Conservation (phyloP, 2,797 vertebrate genomes). For the Danio albolineatus region DNA sequence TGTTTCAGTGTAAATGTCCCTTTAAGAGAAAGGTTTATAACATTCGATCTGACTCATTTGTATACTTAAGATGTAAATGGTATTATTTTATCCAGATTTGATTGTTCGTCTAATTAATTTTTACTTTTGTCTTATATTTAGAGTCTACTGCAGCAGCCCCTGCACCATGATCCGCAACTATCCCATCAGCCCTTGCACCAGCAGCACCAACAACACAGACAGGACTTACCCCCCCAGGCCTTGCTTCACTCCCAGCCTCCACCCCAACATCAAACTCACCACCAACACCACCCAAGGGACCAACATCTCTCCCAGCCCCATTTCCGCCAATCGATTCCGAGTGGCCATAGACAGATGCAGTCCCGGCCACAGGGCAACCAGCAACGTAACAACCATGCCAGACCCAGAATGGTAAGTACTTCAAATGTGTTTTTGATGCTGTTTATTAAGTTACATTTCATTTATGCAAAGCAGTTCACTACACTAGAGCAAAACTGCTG, state of each 20-base stretch:
- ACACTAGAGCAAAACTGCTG: neutral
- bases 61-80: neutral
- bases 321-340: conserved; percentile 87
- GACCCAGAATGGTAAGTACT: conserved; percentile 86
- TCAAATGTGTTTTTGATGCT: neutral
- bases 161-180: conserved; percentile 77
- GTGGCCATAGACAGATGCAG: conserved; percentile 82
- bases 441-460: neutral
- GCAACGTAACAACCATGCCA: conserved; percentile 79
- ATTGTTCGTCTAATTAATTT: neutral
- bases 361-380: conserved; percentile 83
- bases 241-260: conserved; percentile 71
- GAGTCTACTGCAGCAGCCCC: conserved; percentile 87
- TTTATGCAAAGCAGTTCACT: neutral
- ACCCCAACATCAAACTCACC: conserved; percentile 74
- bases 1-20: neutral
- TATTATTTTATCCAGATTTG: neutral
- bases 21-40: neutral
- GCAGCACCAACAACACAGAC: conserved; percentile 76
- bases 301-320: conserved; percentile 87
- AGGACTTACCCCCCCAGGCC: conserved; percentile 72
- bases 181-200: conserved; percentile 82
- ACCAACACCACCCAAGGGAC: conserved; percentile 75
- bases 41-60: neutral
- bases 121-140: conserved; percentile 56